Conservation (phyloP, 2,888 invertebrate species). For the Tachystola acroxantha region DNA sequence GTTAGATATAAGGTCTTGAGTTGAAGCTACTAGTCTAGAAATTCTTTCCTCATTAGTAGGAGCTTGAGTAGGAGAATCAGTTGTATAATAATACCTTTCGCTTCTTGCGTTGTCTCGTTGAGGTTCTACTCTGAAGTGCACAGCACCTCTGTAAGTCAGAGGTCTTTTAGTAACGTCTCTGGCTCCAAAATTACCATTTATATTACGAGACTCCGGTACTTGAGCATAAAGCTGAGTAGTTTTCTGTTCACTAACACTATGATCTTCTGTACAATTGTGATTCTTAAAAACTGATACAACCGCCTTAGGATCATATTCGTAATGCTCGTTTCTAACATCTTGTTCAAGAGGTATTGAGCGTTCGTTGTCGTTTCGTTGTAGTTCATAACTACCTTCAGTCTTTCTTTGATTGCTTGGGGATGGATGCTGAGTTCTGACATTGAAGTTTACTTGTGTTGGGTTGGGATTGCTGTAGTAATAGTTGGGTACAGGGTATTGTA, state of each 20-base stretch:
- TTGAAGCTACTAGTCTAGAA: conserved; percentile 74
- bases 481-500: conserved; percentile 19
- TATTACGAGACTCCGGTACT: conserved; percentile 32
- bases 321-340: conserved; percentile 37
- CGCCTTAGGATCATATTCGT: conserved; percentile 26
- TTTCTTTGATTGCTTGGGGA: conserved; percentile 9
- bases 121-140: conserved; percentile 45
- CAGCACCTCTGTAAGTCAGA: conserved; percentile 39
- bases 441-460: conserved; percentile 31
- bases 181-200: conserved; percentile 51
- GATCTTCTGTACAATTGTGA: conserved; percentile 48
- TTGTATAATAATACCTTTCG: conserved; percentile 51
- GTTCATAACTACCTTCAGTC: conserved; percentile 6
- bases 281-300: conserved; percentile 62
- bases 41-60: conserved; percentile 45
- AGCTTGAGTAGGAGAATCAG: conserved; percentile 25
- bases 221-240: conserved; percentile 36
- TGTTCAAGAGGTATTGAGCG: conserved; percentile 35
- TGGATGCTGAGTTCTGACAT: conserved; percentile 32
- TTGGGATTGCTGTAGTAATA: conserved; percentile 20
- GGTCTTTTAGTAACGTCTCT: conserved; percentile 35
- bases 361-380: conserved; percentile 9
- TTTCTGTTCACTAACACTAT: conserved; percentile 30
- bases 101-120: conserved; percentile 44
- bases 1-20: conserved; percentile 79